A percentile compares a stretch with the other conserved stretches of the same genome.
phyloP scores from a whole-genome alignment of 1,140 invertebrate species.

The Tyrophagus putrescentiae region DNA sequence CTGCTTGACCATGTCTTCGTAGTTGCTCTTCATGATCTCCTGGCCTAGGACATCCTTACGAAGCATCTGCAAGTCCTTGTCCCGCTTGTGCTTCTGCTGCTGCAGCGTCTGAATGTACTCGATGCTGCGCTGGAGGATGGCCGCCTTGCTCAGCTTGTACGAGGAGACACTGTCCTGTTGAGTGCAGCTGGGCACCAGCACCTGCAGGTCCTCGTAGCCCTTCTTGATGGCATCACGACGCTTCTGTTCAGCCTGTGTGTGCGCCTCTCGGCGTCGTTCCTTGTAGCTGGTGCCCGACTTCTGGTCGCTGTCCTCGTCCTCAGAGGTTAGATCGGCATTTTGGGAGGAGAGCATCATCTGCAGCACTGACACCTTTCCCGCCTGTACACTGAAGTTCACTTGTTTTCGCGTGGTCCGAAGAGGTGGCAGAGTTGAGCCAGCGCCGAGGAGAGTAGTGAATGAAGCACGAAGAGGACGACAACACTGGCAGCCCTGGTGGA shows the following conservation, averaged over 20 bases:
- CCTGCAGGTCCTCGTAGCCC: conserved; percentile 77
- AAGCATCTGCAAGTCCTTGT: conserved; percentile 78
- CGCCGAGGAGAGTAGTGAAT: no score
- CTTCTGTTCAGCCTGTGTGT: conserved; percentile 94
- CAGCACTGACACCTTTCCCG: no score
- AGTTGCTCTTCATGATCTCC: conserved; percentile 64
- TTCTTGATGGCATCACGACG: conserved; percentile 44
- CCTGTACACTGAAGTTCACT: no score
- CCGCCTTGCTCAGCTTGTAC: conserved; percentile 90
- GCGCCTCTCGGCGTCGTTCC: conserved; percentile 78
- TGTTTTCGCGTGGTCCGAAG: no score
- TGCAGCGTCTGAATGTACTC: conserved; percentile 57
- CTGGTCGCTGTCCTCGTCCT: conserved; percentile 77
- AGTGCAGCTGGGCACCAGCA: conserved; percentile 78
- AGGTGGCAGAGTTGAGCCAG: no score
- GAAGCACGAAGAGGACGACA: no score
- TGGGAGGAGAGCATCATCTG: not conserved
- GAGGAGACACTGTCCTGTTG: conserved; percentile 57
- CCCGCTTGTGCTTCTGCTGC: conserved; percentile 71
- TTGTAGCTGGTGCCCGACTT: conserved; percentile 74
- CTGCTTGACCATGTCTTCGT: conserved; percentile 87
- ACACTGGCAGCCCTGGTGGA: no score
- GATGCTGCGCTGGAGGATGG: conserved; percentile 68
- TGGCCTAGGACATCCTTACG: conserved; percentile 86
- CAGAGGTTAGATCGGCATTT: conserved; percentile 35